phyloP scores from a whole-genome alignment of 2,797 vertebrate genomes.

The Manis javanica region DNA sequence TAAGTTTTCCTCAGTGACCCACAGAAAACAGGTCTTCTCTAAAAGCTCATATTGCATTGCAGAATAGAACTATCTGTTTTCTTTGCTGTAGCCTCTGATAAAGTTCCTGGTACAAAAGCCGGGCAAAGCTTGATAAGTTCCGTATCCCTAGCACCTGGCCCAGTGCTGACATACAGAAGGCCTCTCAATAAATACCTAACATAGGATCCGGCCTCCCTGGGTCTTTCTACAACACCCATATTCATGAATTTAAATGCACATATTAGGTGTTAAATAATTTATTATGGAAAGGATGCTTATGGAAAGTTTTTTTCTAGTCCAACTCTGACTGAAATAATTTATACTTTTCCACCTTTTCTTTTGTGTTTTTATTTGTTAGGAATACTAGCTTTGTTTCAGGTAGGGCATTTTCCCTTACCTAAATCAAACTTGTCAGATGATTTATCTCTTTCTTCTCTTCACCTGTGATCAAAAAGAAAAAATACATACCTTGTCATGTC shows the following conservation, averaged over 20 bases:
- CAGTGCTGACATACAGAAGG: neutral
- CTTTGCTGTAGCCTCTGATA: neutral
- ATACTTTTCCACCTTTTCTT: neutral
- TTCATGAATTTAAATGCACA: neutral
- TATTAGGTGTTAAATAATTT: neutral
- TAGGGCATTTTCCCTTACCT: neutral
- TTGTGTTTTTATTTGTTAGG: neutral
- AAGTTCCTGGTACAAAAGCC: neutral
- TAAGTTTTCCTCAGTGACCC: neutral
- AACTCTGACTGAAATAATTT: neutral
- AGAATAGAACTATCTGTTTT: neutral
- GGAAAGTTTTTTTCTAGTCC: neutral
- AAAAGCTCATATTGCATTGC: neutral
- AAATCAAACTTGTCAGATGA: neutral
- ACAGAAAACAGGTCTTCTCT: neutral
- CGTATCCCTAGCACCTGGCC: neutral
- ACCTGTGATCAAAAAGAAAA: neutral
- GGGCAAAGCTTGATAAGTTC: neutral
- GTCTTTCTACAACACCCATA: neutral
- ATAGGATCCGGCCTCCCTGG: neutral
- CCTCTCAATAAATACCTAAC: neutral
- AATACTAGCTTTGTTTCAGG: neutral
- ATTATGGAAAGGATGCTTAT: neutral
- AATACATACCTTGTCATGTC: neutral
- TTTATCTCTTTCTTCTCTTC: neutral